Evolutionary conservation across 2,113 vertebrate species (phyloP).

Genomic region (Meles meles): DNA sequence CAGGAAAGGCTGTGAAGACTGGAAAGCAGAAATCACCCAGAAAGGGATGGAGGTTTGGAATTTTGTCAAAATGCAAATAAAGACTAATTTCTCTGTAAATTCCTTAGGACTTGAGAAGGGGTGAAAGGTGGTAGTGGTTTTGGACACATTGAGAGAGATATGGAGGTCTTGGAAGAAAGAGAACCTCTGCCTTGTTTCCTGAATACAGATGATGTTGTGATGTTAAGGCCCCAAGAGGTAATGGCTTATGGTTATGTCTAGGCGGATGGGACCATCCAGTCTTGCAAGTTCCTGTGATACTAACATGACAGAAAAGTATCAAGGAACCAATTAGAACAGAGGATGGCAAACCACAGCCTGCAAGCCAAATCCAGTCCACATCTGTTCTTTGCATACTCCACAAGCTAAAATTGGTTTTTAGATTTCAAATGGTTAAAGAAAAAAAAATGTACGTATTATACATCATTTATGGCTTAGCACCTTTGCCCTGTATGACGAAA

Average conservation of each 20-base stretch:
- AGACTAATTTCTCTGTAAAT: background rate
- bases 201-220: background rate
- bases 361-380: background rate
- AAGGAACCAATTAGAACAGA: background rate
- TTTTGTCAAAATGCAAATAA: background rate
- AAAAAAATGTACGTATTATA: background rate
- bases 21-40: background rate
- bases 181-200: background rate
- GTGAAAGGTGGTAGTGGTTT: background rate
- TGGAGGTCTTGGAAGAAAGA: background rate
- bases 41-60: background rate
- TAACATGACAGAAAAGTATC: background rate
- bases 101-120: background rate
- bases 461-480: background rate
- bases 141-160: background rate
- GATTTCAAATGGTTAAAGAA: background rate
- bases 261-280: too few species aligned
- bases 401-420: background rate
- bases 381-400: background rate
- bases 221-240: background rate
- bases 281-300: background rate
- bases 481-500: background rate
- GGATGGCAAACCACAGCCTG: background rate
- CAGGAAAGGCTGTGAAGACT: too few species aligned
- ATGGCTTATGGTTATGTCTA: background rate